A percentile compares a stretch with the other conserved stretches of the same genome.
These are phyloP conservation scores for Agonopterix arenella DNA, from an alignment of 2,888 invertebrate genomes.

Conservation along the genomic window DNA sequence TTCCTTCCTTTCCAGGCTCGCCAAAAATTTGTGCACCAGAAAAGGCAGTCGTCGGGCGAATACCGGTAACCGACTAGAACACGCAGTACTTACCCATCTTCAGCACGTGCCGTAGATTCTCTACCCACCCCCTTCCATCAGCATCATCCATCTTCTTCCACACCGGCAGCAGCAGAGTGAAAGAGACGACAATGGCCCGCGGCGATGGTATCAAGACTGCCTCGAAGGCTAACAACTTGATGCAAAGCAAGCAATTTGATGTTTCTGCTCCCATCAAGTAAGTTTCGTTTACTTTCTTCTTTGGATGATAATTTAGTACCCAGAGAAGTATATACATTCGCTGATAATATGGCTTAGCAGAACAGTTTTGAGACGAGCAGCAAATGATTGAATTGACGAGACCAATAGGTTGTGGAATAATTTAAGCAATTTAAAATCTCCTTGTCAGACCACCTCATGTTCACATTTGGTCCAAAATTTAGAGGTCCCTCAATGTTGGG, in stretches of 20 bases:
- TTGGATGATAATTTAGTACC: background rate
- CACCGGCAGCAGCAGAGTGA: constrained; percentile 39
- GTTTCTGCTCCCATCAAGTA: constrained; percentile 56
- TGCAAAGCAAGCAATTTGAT: constrained; percentile 51
- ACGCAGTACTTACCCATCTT: constrained; percentile 87
- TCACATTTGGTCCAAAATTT: no score
- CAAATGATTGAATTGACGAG: no score
- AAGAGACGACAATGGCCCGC: constrained; percentile 61
- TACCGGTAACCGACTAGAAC: constrained; percentile 90
- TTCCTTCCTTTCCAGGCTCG: constrained; percentile 78
- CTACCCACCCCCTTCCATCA: constrained; percentile 21
- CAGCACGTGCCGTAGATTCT: constrained; percentile 89
- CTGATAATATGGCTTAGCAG: background rate
- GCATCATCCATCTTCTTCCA: constrained; percentile 44
- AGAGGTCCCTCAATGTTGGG: no score
- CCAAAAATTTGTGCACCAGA: constrained; percentile 87
- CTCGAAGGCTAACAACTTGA: constrained; percentile 53
- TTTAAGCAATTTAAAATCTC: no score
- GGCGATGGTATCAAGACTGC: constrained; percentile 71
- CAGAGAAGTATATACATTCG: background rate
- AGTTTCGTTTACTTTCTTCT: constrained; percentile 22
- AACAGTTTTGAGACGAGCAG: background rate
- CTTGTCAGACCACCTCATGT: no score
- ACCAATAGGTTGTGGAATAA: no score
- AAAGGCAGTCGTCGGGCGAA: constrained; percentile 91